A percentile compares a stretch with the other conserved stretches of the same genome.
Evolutionary conservation across 2,113 vertebrate species (phyloP).

Genomic region (Spermophilus dauricus): DNA sequence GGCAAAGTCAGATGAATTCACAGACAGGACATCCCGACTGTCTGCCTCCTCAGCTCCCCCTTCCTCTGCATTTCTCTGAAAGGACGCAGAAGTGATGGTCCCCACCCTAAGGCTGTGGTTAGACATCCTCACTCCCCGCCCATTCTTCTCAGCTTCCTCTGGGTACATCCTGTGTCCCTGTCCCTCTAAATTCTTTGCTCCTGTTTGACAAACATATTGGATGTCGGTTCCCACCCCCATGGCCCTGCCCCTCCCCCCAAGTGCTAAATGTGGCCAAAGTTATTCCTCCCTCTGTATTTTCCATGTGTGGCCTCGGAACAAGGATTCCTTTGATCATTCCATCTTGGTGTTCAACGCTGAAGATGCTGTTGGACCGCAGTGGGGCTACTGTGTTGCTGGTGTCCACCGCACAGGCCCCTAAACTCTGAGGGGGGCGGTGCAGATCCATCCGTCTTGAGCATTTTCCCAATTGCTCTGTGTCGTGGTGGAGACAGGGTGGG

Average conservation of each 20-base stretch:
- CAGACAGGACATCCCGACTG: not conserved
- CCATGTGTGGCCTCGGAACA: not conserved
- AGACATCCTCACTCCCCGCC: rapidly evolving
- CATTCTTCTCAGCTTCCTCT: not conserved
- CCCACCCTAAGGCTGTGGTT: not conserved
- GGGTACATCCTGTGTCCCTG: rapidly evolving
- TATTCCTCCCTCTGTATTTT: not conserved
- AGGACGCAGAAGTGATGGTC: not conserved
- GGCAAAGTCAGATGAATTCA: not conserved
- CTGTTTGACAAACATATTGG: not conserved
- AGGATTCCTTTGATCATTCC: not conserved
- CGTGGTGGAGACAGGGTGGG: too few relatives aligned
- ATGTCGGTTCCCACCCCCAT: not conserved
- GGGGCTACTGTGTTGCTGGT: not conserved
- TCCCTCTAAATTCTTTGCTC: not conserved
- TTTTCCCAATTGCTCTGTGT: too few relatives aligned
- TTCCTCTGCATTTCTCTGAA: not conserved
- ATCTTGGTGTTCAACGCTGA: rapidly evolving
- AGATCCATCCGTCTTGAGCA: not conserved
- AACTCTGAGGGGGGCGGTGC: not conserved
- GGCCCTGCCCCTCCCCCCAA: not conserved
- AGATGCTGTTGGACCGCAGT: rapidly evolving
- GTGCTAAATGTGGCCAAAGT: rapidly evolving
- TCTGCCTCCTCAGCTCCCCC: too few relatives aligned
- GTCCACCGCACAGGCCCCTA: not conserved